Conservation (phyloP, 53 echinoderm and acorn worm genomes). For the Echinarachnius parma region DNA sequence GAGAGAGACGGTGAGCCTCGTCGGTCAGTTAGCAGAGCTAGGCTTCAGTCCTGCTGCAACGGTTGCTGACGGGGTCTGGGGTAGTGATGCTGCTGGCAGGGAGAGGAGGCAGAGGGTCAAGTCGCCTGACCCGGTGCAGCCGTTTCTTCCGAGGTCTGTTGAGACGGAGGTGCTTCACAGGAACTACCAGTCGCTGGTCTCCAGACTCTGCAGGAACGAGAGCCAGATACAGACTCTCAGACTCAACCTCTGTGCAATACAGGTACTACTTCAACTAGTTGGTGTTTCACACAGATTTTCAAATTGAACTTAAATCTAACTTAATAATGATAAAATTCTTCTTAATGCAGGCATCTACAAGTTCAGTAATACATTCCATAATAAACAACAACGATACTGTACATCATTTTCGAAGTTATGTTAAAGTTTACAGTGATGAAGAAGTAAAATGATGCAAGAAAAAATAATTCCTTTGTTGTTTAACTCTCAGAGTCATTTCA, state of each 20-base stretch:
- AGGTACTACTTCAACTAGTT: conserved; percentile 43
- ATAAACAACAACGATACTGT: no score
- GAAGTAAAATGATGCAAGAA: no score
- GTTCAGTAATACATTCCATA: no score
- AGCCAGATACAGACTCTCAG: conserved; percentile 91
- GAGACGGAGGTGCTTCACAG: conserved; percentile 66
- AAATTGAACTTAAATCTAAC: no score
- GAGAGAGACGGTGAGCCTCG: conserved; percentile 69
- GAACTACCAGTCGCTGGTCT: conserved; percentile 77
- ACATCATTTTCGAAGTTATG: no score
- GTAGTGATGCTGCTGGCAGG: not conserved
- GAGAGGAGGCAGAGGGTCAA: not conserved
- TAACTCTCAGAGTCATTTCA: no score
- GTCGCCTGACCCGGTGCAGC: conserved; percentile 48
- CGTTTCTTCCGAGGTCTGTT: conserved; percentile 54
- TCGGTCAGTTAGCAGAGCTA: conserved; percentile 61
- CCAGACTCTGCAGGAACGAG: conserved; percentile 77
- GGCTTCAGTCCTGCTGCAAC: conserved; percentile 51
- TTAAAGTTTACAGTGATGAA: no score
- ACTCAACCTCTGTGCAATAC: conserved; percentile 81
- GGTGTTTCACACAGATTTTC: no score
- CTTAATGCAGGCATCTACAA: no score
- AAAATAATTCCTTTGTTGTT: no score
- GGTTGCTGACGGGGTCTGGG: not conserved
- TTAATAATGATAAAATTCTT: no score